Percentiles rank a stretch among this genome's conserved stretches.
These are phyloP conservation scores for Enteromius fasciolatus DNA, from an alignment of 2,797 vertebrate species.

Conservation along the genomic window DNA sequence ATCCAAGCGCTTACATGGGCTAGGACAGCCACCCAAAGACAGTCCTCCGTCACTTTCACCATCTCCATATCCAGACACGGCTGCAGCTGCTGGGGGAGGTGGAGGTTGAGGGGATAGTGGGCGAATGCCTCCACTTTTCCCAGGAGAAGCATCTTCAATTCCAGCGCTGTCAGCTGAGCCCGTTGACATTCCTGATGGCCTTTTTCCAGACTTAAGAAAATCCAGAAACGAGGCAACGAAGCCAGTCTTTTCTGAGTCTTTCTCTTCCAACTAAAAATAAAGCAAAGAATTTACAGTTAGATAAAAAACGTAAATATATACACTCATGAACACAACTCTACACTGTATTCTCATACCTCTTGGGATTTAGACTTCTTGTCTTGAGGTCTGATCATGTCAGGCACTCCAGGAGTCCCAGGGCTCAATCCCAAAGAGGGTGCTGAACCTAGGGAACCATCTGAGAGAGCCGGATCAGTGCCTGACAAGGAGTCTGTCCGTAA, in stretches of 20 bases:
- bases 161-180: conserved; percentile 73
- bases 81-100: conserved; percentile 72
- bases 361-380: conserved; percentile 89
- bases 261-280: conserved; percentile 83
- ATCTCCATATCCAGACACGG: conserved; percentile 72
- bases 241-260: conserved; percentile 89
- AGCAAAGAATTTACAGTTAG: not conserved
- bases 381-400: conserved; percentile 84
- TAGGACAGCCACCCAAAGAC: conserved; percentile 85
- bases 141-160: conserved; percentile 76
- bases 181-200: conserved; percentile 77
- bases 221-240: conserved; percentile 94
- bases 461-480: conserved; percentile 81
- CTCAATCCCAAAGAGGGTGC: conserved; percentile 79
- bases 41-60: conserved; percentile 85
- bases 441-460: conserved; percentile 81
- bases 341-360: conserved; percentile 77
- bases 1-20: conserved; percentile 89
- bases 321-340: conserved; percentile 44
- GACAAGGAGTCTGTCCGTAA: conserved; percentile 81
- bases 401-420: conserved; percentile 79
- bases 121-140: conserved; percentile 78
- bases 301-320: not conserved
- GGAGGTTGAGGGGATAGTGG: conserved; percentile 76
- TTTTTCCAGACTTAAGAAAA: conserved; percentile 91